phyloP scores from a whole-genome alignment of 2,888 invertebrate genomes.

The Orthosia gothica region DNA sequence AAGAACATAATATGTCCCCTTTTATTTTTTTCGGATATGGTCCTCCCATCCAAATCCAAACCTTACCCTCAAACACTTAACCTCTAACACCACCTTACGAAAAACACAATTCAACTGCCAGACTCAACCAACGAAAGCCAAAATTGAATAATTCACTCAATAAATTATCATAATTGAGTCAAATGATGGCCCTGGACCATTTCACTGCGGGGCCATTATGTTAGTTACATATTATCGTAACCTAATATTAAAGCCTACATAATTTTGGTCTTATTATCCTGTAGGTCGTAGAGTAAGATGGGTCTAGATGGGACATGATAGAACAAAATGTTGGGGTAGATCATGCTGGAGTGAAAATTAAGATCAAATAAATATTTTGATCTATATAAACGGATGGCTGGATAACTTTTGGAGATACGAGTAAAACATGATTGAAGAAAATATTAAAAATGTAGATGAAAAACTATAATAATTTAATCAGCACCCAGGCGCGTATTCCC shows the following conservation, averaged over 20 bases:
- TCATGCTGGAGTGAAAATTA: too few relatives aligned
- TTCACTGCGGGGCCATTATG: slow-evolving; percentile 57
- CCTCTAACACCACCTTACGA: not conserved
- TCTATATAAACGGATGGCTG: too few relatives aligned
- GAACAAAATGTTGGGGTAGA: not conserved
- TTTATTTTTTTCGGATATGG: too few relatives aligned
- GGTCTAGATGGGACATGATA: slow-evolving; percentile 15
- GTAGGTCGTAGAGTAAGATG: not conserved
- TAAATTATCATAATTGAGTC: slow-evolving; percentile 60
- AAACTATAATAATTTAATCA: too few relatives aligned
- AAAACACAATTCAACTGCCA: slow-evolving; percentile 8
- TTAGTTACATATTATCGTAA: slow-evolving; percentile 66
- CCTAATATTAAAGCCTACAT: slow-evolving; percentile 65
- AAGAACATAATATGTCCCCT: too few relatives aligned
- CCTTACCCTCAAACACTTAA: not conserved
- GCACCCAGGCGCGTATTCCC: too few relatives aligned
- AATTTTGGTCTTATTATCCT: slow-evolving; percentile 52
- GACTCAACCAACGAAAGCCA: slow-evolving; percentile 10
- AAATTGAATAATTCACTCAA: slow-evolving; percentile 61
- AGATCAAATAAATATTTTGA: too few relatives aligned
- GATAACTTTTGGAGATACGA: too few relatives aligned
- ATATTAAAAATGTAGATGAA: too few relatives aligned
- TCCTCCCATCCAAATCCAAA: not conserved
- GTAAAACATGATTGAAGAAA: too few relatives aligned
- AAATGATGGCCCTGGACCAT: slow-evolving; percentile 52